Base-by-base conservation (phyloP, 2,113 vertebrate genomes). In the Delphinus delphis region DNA sequence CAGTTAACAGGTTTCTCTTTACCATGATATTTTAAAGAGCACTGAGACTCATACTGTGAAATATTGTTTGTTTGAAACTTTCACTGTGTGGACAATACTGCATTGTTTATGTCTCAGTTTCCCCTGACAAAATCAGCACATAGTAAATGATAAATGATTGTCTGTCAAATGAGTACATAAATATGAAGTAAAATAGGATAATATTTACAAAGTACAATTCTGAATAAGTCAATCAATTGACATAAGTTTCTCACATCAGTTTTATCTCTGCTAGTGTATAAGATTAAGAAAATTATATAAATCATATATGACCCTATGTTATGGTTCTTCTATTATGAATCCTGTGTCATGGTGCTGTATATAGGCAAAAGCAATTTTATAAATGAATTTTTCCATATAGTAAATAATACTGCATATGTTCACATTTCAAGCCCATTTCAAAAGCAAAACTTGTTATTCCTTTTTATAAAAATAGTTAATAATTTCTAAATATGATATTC, bases 321-420 rank as follows among this genome's bases (percentile, higher is more conserved):
- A 84, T 47, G 18, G 11, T 81, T 87, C 60, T 74, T 60, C 41
- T 55, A 79, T 62, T 60, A 71, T 82, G 31, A 1, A 53, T 76
- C 2, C 20, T 70, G 21, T 88, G 3, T 80, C 11, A 84, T 68
- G 41, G 13, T 90, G 84, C 67, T 76, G 0, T 90, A n/a, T 87
- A 28, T 70, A 83, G 67, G 41, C 68, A 94, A 92, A 96, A 80
- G 8, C 10, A 80, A 38, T 65, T 93, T 91, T 92, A 55, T 96
- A 92, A 95, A 68, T 76, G 81, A 41, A 26, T n/a, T 87, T 80
- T 85, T 90, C 53, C 73, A 17, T 94, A 92, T 14, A 47, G 28
- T 77, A 67, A 89, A 28, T 76, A 93, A 85, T 28, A 87, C 2
- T 88, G 8, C 20, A 10, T 70, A 86, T 93, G 21, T 89, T 95